These are phyloP conservation scores for Nomada ferruginata DNA, from an alignment of 2,888 invertebrate species.

Conservation along the genomic window DNA sequence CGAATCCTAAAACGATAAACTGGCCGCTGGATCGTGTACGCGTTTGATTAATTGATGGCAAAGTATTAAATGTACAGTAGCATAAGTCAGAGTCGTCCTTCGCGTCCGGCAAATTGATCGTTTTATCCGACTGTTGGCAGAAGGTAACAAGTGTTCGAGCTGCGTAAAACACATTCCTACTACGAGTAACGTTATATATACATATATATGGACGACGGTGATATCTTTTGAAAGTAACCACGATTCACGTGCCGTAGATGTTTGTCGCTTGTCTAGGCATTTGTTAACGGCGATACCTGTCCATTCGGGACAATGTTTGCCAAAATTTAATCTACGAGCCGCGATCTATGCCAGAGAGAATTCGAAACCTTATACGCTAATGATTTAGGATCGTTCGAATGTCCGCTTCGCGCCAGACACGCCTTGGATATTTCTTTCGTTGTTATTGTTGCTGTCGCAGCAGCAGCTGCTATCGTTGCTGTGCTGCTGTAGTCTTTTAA, in stretches of 20 bases:
- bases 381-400: conserved; percentile 45
- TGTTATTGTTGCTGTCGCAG: conserved; percentile 25
- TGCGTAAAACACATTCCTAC: conserved; percentile 31
- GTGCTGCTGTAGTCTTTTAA: conserved; percentile 36
- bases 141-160: conserved; percentile 58
- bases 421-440: conserved; percentile 24
- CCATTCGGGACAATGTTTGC: conserved; percentile 69
- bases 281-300: conserved; percentile 73
- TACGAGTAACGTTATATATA: conserved; percentile 1
- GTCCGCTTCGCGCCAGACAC: conserved; percentile 45
- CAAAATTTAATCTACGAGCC: conserved; percentile 67
- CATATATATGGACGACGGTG: neutral
- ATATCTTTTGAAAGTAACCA: neutral
- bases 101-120: conserved; percentile 61
- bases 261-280: conserved; percentile 63
- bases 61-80: conserved; percentile 30
- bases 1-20: conserved; percentile 24
- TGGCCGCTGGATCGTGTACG: conserved; percentile 22
- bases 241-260: conserved; percentile 55
- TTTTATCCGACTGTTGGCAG: conserved; percentile 50
- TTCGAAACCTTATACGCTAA: conserved; percentile 54
- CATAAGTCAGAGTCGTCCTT: conserved; percentile 51
- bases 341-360: conserved; percentile 51
- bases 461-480: conserved; percentile 41
- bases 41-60: conserved; percentile 49